Percentiles rank a stretch among this genome's conserved stretches.
Conservation (phyloP, 2,113 vertebrate species). For the Axis porcinus region DNA sequence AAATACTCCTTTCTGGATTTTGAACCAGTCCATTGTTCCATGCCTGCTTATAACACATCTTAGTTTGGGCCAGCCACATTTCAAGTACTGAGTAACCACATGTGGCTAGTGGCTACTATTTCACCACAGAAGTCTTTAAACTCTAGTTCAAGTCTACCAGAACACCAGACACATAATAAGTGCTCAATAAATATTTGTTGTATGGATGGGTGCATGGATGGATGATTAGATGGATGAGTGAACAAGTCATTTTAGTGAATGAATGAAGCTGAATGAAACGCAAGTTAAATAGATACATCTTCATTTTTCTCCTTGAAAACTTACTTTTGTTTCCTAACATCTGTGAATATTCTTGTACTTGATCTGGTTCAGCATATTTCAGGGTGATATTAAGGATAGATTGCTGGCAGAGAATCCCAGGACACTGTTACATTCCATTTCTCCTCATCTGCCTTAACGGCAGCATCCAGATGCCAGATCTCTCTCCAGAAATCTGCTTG, state of each 20-base stretch:
- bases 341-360: neutral
- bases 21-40: neutral
- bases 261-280: neutral
- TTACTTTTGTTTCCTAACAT: neutral
- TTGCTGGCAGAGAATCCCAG: neutral
- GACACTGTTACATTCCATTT: neutral
- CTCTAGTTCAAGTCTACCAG: neutral
- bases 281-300: neutral
- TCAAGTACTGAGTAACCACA: neutral
- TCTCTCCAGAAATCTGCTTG: neutral
- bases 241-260: neutral
- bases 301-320: conserved; percentile 4
- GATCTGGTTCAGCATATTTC: neutral
- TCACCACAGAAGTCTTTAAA: neutral
- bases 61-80: neutral
- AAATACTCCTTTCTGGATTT: neutral
- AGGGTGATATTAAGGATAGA: neutral
- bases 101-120: neutral
- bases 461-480: neutral
- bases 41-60: neutral
- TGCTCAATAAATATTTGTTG: neutral
- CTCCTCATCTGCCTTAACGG: neutral
- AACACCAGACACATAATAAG: neutral
- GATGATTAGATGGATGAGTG: neutral
- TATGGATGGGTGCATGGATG: neutral